Conservation (phyloP, 2,113 vertebrate genomes). For the Gobius niger region DNA sequence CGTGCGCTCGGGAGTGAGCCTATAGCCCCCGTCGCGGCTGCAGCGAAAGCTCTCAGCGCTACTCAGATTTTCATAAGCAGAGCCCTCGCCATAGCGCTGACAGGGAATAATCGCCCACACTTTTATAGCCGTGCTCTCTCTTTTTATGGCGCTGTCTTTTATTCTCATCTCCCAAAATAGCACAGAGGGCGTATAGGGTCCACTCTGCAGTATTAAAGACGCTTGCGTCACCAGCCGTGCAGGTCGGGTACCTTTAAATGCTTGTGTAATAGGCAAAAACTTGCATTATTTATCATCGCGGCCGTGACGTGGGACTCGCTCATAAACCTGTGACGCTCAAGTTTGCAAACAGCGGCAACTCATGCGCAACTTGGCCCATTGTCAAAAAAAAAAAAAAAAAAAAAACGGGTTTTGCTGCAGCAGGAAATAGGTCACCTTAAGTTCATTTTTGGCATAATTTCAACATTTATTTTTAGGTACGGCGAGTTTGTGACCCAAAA, state of each 20-base stretch:
- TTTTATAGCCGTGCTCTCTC: constrained; percentile 33
- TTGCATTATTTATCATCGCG: neutral
- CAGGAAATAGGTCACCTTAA: constrained; percentile 7
- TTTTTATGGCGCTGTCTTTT: constrained; percentile 55
- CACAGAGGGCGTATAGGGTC: constrained; percentile 8
- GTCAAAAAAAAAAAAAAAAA: neutral
- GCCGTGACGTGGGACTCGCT: neutral
- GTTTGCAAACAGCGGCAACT: neutral
- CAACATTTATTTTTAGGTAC: constrained; percentile 4
- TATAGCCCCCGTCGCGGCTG: constrained; percentile 23
- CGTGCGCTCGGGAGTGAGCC: constrained; percentile 33
- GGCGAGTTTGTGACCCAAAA: neutral
- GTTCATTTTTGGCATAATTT: constrained; percentile 6
- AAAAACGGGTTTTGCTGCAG: neutral
- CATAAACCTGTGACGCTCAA: neutral
- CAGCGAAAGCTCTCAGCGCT: constrained; percentile 52
- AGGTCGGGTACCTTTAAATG: neutral
- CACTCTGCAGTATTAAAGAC: constrained; percentile 27
- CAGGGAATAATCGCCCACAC: constrained; percentile 56
- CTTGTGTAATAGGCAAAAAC: neutral
- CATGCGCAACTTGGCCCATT: neutral
- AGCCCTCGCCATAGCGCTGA: constrained; percentile 60
- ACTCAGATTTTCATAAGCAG: constrained; percentile 47
- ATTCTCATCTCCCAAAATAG: constrained; percentile 65
- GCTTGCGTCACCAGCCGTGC: neutral